Evolutionary conservation across 2,888 invertebrate species (phyloP).

Genomic region (Coelinius sp.): DNA sequence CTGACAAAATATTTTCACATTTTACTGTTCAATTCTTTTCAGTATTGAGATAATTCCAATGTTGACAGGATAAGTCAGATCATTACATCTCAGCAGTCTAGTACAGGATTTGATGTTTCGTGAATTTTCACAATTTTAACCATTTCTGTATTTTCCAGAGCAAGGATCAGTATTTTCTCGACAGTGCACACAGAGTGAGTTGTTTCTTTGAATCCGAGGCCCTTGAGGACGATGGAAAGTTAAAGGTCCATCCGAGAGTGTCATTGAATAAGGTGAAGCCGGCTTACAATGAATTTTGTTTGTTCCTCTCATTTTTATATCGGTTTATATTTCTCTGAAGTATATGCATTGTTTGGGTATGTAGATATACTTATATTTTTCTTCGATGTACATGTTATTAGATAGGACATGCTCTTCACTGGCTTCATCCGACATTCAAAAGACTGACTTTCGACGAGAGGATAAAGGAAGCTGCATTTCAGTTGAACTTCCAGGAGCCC

Average conservation of each 20-base stretch:
- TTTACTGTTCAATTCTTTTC: too few relatives aligned
- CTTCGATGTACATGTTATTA: slow-evolving; percentile 58
- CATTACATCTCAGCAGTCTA: too few relatives aligned
- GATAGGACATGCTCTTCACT: slow-evolving; percentile 92
- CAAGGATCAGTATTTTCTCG: slow-evolving; percentile 87
- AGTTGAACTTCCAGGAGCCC: slow-evolving; percentile 83
- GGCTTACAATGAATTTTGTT: slow-evolving; percentile 8
- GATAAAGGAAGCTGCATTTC: slow-evolving; percentile 82
- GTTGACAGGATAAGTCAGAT: neutral
- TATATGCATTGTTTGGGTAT: neutral
- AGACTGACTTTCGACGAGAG: slow-evolving; percentile 87
- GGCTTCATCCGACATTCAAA: slow-evolving; percentile 84
- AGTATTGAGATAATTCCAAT: too few relatives aligned
- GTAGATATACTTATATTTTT: neutral
- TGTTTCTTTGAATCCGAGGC: slow-evolving; percentile 93
- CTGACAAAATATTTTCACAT: too few relatives aligned
- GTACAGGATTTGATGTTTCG: too few relatives aligned
- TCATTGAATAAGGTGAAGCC: slow-evolving; percentile 81
- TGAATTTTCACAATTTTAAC: neutral
- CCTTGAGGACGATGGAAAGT: slow-evolving; percentile 81
- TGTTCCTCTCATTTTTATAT: neutral
- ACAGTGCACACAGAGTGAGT: slow-evolving; percentile 92
- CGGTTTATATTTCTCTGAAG: neutral
- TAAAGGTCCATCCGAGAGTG: slow-evolving; percentile 77
- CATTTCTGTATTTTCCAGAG: slow-evolving; percentile 68